phyloP scores from a whole-genome alignment of 92 coral and sea anemone species.

The Pocillopora meandrina region DNA sequence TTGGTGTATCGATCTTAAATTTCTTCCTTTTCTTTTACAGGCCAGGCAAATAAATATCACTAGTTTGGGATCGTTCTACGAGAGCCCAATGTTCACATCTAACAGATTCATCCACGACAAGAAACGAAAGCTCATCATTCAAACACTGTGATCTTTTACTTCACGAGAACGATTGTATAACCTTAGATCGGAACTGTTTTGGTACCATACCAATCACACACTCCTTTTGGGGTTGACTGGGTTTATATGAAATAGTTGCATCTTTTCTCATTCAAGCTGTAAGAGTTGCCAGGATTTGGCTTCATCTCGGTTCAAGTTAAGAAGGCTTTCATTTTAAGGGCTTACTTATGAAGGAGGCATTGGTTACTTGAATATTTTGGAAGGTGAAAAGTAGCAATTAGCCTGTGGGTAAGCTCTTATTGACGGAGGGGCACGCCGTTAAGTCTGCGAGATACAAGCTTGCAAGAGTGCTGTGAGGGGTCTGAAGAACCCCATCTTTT shows the following conservation, averaged over 20 bases:
- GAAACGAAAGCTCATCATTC: conserved; percentile 91
- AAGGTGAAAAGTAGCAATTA: background rate
- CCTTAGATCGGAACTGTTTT: background rate
- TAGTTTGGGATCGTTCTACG: conserved; percentile 88
- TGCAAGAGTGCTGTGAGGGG: too few species aligned
- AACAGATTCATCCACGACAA: conserved; percentile 93
- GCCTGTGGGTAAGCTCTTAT: background rate
- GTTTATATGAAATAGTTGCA: background rate
- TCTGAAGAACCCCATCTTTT: background rate
- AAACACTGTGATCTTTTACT: conserved; percentile 55
- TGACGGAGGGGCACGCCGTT: too few species aligned
- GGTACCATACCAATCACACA: background rate
- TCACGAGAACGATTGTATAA: background rate
- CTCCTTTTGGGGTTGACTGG: background rate
- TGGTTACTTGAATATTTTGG: background rate
- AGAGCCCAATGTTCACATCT: conserved; percentile 79
- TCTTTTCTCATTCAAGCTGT: background rate
- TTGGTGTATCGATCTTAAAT: background rate
- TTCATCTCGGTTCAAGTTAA: background rate
- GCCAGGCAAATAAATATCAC: conserved; percentile 91
- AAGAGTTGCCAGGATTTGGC: background rate
- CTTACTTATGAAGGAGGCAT: background rate
- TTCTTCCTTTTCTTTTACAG: conserved; percentile 44
- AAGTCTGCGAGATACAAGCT: too few species aligned
- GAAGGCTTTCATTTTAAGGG: background rate